phyloP scores from a whole-genome alignment of 2,797 vertebrate species.

The Thalassophryne amazonica region DNA sequence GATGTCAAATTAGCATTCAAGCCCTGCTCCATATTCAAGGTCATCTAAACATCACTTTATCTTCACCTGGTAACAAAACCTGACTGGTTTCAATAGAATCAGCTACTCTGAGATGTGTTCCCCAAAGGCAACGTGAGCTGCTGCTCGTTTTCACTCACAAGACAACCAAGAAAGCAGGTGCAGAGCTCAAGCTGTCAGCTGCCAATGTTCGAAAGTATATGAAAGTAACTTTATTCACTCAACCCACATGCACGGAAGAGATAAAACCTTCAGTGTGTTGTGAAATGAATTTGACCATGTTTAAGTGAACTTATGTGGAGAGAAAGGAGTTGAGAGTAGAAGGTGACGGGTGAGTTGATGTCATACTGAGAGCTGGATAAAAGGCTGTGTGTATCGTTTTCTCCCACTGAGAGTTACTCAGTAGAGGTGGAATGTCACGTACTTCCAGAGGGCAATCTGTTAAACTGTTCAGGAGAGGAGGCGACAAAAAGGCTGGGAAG shows the following conservation, averaged over 20 bases:
- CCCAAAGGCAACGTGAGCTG: slow-evolving; percentile 26
- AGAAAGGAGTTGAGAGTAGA: neutral
- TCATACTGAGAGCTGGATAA: slow-evolving; percentile 39
- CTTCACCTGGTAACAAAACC: slow-evolving; percentile 41
- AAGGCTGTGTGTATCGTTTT: slow-evolving; percentile 34
- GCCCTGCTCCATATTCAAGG: slow-evolving; percentile 58
- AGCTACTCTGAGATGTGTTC: slow-evolving; percentile 20
- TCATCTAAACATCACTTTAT: slow-evolving; percentile 54
- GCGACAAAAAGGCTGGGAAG: slow-evolving; percentile 23
- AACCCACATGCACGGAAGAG: slow-evolving; percentile 8
- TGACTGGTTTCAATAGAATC: slow-evolving; percentile 39
- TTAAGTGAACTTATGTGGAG: neutral
- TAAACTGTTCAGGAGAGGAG: slow-evolving; percentile 28
- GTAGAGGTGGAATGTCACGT: slow-evolving; percentile 57
- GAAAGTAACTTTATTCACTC: slow-evolving; percentile 31
- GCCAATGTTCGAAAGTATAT: slow-evolving; percentile 15
- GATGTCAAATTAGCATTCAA: slow-evolving; percentile 60
- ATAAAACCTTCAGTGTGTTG: slow-evolving; percentile 10
- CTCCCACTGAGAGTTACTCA: slow-evolving; percentile 56
- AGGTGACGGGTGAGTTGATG: slow-evolving; percentile 15
- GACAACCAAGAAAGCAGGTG: slow-evolving; percentile 9
- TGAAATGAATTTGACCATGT: neutral
- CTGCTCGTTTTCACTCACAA: slow-evolving; percentile 35
- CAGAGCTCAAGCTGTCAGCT: slow-evolving; percentile 35
- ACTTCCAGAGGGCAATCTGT: slow-evolving; percentile 47